A percentile compares a stretch with the other conserved stretches of the same genome.
phyloP scores from a whole-genome alignment of 2,797 vertebrate species.

The Lycodopsis pacificus region DNA sequence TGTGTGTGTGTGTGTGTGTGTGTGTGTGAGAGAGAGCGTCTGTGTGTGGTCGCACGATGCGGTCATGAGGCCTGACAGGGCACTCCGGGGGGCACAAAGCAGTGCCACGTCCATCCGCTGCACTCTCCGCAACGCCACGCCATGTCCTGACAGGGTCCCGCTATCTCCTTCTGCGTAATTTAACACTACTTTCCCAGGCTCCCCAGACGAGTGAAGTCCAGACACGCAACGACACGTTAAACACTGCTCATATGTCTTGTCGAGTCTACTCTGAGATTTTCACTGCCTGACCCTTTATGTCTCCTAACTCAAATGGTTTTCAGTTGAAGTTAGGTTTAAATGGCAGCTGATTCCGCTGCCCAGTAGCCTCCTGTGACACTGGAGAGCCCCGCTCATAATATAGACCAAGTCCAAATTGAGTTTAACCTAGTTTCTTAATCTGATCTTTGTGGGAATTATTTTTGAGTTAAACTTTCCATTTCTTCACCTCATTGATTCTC shows the following conservation, averaged over 20 bases:
- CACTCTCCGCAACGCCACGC: conserved; percentile 67
- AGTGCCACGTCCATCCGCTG: conserved; percentile 82
- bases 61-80: conserved; percentile 85
- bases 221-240: conserved; percentile 70
- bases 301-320: conserved; percentile 49
- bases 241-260: conserved; percentile 74
- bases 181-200: conserved; percentile 81
- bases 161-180: conserved; percentile 85
- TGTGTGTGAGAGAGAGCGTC: conserved; percentile 20
- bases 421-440: conserved; percentile 65
- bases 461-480: conserved; percentile 73
- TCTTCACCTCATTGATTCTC: conserved; percentile 76
- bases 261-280: conserved; percentile 47
- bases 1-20: conserved; percentile 5
- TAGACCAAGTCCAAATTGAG: conserved; percentile 55
- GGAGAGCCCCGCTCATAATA: conserved; percentile 24
- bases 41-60: conserved; percentile 62
- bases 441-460: conserved; percentile 78
- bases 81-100: conserved; percentile 81
- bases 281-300: conserved; percentile 56
- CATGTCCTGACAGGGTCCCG: conserved; percentile 82
- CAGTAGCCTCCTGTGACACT: conserved; percentile 1
- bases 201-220: conserved; percentile 59
- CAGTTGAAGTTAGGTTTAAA: conserved; percentile 24
- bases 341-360: conserved; percentile 26